Conservation (phyloP, 2,797 vertebrate genomes). For the Peromyscus nudipes region DNA sequence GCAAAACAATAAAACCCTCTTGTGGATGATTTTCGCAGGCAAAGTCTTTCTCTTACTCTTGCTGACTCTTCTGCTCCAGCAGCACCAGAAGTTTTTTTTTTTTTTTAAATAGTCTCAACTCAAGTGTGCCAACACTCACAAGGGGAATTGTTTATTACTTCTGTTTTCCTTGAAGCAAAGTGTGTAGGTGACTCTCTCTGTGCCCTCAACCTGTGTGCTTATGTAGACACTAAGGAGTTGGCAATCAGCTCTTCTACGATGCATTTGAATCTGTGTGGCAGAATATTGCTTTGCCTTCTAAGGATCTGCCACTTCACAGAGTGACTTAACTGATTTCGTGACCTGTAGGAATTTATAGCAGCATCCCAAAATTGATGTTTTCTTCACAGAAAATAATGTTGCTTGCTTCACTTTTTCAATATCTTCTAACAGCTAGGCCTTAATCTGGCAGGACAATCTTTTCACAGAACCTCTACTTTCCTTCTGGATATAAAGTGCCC, state of each 20-base stretch:
- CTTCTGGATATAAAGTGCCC: constrained; percentile 18
- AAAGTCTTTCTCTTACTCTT: constrained; percentile 69
- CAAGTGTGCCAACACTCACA: not conserved
- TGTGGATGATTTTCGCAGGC: constrained; percentile 80
- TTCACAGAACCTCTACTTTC: constrained; percentile 43
- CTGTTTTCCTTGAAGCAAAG: constrained; percentile 1
- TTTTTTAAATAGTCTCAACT: constrained; percentile 54
- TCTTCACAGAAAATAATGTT: constrained; percentile 71
- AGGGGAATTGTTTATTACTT: not conserved
- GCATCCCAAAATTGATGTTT: constrained; percentile 71
- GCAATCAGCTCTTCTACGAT: not conserved
- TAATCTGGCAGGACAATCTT: constrained; percentile 59
- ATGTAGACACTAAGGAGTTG: not conserved
- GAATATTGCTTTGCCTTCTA: constrained; percentile 35
- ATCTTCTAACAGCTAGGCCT: constrained; percentile 59
- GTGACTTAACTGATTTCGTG: constrained; percentile 66
- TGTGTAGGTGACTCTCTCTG: constrained; percentile 1
- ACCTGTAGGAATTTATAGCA: constrained; percentile 64
- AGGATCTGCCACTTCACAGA: constrained; percentile 60
- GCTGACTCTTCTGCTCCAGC: constrained; percentile 66
- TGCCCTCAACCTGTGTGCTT: not conserved
- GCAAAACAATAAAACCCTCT: constrained; percentile 87
- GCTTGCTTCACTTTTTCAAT: constrained; percentile 65
- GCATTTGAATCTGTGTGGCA: constrained; percentile 56
- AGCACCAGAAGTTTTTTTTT: not conserved